Conservation (phyloP, 2,113 vertebrate genomes). For the Ctenomys sociabilis region DNA sequence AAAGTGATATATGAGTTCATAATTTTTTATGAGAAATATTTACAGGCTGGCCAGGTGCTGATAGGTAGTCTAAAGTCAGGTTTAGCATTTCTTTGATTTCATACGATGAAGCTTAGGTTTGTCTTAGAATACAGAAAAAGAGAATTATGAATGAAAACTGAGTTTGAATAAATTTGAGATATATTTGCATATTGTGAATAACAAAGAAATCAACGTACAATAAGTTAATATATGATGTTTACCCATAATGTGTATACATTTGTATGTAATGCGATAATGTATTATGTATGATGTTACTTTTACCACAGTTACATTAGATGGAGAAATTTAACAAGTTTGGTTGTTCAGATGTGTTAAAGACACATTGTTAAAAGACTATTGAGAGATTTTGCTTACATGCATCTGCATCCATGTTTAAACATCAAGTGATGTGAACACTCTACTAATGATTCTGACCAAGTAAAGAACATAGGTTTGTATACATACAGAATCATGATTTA, state of each 20-base stretch:
- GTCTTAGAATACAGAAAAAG: not conserved
- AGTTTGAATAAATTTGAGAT: not conserved
- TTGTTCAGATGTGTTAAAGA: not conserved
- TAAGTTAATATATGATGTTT: no score
- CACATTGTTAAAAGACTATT: not conserved
- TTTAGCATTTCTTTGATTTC: not conserved
- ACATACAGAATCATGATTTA: not conserved
- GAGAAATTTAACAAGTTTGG: not conserved
- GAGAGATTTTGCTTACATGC: not conserved
- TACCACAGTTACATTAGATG: not conserved
- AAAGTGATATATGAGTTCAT: not conserved
- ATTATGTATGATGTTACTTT: not conserved
- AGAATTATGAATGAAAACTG: not conserved
- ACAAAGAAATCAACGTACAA: not conserved
- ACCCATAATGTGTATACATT: not conserved
- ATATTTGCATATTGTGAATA: not conserved
- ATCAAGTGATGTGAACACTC: not conserved
- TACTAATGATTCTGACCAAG: not conserved
- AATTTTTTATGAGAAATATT: not conserved
- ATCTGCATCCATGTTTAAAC: not conserved
- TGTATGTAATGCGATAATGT: no score
- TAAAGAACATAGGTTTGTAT: not conserved
- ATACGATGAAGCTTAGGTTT: not conserved
- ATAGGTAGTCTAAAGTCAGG: not conserved
- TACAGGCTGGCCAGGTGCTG: not conserved